Evolutionary conservation across 2,888 invertebrate genomes (phyloP).

Genomic region (Tetranychus truncatus): DNA sequence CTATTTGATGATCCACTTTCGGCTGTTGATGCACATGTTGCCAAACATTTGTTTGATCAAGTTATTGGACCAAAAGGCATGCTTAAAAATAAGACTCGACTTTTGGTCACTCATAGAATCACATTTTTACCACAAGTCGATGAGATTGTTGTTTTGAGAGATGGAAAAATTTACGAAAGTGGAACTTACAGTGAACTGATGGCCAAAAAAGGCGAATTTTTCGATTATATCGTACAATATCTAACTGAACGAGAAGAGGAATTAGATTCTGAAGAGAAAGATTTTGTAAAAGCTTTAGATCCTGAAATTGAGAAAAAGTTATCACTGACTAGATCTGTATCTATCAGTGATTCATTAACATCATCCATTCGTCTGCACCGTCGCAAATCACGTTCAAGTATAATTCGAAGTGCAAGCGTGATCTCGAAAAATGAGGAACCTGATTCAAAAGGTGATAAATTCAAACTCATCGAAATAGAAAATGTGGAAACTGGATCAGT

Average conservation of each 20-base stretch:
- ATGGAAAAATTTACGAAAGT: constrained; percentile 66
- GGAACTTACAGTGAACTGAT: constrained; percentile 78
- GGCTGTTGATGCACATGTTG: constrained; percentile 81
- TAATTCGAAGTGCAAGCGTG: too few species aligned
- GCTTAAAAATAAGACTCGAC: constrained; percentile 46
- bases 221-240: constrained; percentile 39
- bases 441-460: background rate
- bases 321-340: too few species aligned
- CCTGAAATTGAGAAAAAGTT: background rate
- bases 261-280: constrained; percentile 24
- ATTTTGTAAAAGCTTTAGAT: background rate
- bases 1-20: constrained; percentile 36
- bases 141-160: constrained; percentile 66
- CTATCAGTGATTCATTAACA: too few species aligned
- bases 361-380: too few species aligned
- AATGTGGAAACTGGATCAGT: constrained; percentile 20
- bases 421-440: too few species aligned
- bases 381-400: too few species aligned
- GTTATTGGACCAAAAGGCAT: constrained; percentile 57
- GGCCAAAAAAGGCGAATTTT: constrained; percentile 47
- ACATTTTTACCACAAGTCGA: constrained; percentile 78
- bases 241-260: constrained; percentile 30
- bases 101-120: constrained; percentile 87
- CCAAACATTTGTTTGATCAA: constrained; percentile 88
- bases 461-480: constrained; percentile 20